Evolutionary conservation across 2,888 invertebrate genomes (phyloP).

Genomic region (Nephrotoma guestfalica): DNA sequence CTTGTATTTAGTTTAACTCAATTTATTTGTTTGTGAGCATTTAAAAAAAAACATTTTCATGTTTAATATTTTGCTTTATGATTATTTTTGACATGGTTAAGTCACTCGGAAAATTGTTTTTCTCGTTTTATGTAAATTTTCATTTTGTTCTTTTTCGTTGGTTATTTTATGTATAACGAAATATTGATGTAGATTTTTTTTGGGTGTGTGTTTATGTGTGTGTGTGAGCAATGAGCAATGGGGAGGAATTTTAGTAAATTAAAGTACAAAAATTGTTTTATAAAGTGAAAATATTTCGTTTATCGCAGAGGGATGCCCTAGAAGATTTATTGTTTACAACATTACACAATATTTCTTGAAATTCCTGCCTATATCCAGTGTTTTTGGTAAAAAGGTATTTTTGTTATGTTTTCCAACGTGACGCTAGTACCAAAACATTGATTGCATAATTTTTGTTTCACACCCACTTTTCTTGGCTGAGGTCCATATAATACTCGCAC

Average conservation of each 20-base stretch:
- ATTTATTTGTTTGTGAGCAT: background rate
- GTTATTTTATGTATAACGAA: background rate
- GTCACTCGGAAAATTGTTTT: constrained; percentile 14
- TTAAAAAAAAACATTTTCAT: background rate
- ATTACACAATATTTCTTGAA: background rate
- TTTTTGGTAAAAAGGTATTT: background rate
- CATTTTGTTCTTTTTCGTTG: background rate
- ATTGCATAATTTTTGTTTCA: background rate
- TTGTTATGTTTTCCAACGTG: background rate
- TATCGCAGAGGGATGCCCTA: background rate
- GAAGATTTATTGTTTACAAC: background rate
- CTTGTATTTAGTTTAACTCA: background rate
- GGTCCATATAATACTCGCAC: too few relatives aligned
- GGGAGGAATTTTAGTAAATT: background rate
- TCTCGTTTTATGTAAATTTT: constrained; percentile 1
- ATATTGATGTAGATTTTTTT: background rate
- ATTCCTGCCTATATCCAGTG: background rate
- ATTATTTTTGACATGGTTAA: constrained; percentile 13
- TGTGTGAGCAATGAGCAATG: too few relatives aligned
- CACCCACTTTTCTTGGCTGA: background rate
- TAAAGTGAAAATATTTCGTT: background rate
- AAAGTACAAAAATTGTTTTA: background rate
- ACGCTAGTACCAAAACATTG: background rate
- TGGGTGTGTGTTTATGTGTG: background rate
- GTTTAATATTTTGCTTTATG: constrained; percentile 8